Base-by-base conservation (phyloP, 2,888 invertebrate genomes). In the Mechanitis mazaeus region DNA sequence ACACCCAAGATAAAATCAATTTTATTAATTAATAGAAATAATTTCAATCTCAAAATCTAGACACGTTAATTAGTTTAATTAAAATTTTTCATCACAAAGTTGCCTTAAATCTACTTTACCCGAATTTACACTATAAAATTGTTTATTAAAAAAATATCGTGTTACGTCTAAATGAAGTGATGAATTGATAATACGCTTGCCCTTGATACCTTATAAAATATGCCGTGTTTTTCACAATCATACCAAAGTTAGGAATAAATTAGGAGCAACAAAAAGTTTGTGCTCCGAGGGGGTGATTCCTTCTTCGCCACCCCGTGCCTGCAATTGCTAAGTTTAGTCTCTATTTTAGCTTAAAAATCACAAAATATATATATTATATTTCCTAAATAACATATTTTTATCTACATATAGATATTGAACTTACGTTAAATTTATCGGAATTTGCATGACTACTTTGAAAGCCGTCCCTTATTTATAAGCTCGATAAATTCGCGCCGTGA, bases 141-240 rank as follows among this genome's bases (percentile, higher is more conserved):
- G 74, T 75, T 79, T 83, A 83, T 84, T 73, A 74, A 72, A 69
- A 73, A 67, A 74, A 76, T 77, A 76, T 69, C 76, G 77, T 78
- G 78, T 77, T 74, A 72, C 70, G 54, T 58, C 60, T 70, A 76
- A 79, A 81, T 75, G 71, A 75, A 76, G 72, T 71, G 71, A 73
- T 79, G 77, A 77, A 80, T 81, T 73, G 68, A 74, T 69, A 77
- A 80, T 77, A 76, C 76, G 72, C 68, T 68, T 72, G 70, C 50
- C 31, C 57, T 46, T 54, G n/a, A 60, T 63, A 59, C 57, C 60
- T 59, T 58, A 58, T 62, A 58, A 64, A 54, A 45, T 53, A 53
- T 47, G 42, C 31, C 54, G 55, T 31, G 45, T 54, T 59, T 58
- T 58, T 59, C 12, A 35, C 35, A 33, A 3, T 11, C 33, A 31